Base-by-base conservation (phyloP, 2,797 vertebrate genomes). In the Nannoperca australis region DNA sequence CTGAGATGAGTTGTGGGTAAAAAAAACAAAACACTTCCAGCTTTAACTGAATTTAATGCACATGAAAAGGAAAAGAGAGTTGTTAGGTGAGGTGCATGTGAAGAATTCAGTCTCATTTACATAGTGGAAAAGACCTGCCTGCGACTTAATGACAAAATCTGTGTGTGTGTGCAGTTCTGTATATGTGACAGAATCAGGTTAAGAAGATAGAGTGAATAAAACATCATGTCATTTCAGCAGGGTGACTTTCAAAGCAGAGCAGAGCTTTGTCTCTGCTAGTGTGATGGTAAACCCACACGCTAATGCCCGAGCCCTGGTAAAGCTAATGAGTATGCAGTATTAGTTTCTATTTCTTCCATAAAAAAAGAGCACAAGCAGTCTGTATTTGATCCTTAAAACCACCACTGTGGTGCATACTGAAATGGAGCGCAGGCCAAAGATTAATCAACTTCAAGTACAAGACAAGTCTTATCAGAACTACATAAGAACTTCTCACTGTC, bases 111-210 rank as follows among this genome's bases (percentile, higher is more conserved):
- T 18, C 59, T 69, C 65, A 74, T 91, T 91, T 82, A 73, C 79
- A 84, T 24, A 79, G 58, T n/a, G 70, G 58, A 62, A 74, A 77
- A 76, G 71, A 85, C 75, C 81, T 72, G 81, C 78, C 78, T 83
- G 84, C 14, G 27, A 79, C 71, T 83, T 87, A 82, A 91, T 79
- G 81, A 82, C 77, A 83, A 70, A 71, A 76, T 79, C 65, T n/a
- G 36, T 65, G 82, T 64, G 82, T 64, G 49, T 81, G 85, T 85
- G 82, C 71, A 70, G 76, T 63, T 72, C 66, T 55, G 78, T 32
- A 34, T 47, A n/a, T 84, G 78, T 91, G 91, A 93, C 94, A 91
- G 91, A 94, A 91, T 94, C 87, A 87, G 93, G 92, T 89, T 92
- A 89, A 83, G 86, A 84, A 80, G 85, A 87, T 61, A 82, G 76